Percentiles rank a stretch among this genome's conserved stretches.
Evolutionary conservation across 2,888 invertebrate species (phyloP).

Genomic region (Chrysopilus asiliformis): DNA sequence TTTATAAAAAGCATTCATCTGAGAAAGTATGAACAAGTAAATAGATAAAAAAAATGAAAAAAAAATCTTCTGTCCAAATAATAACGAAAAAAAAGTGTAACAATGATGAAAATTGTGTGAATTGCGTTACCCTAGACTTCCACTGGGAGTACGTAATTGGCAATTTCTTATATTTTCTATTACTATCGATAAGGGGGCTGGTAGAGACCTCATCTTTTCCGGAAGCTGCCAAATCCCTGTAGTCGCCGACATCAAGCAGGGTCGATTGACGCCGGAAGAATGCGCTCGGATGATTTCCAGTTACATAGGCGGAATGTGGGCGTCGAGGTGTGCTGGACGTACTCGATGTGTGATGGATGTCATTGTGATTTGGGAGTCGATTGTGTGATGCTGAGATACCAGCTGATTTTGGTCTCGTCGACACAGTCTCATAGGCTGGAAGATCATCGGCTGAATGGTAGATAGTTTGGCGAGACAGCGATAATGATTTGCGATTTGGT

Average conservation of each 20-base stretch:
- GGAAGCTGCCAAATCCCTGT: slow-evolving; percentile 8
- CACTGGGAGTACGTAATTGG: slow-evolving; percentile 46
- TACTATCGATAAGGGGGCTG: slow-evolving; percentile 33
- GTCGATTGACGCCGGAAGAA: slow-evolving; percentile 6
- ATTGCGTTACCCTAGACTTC: slow-evolving; percentile 48
- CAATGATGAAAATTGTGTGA: slow-evolving; percentile 1
- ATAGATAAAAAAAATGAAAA: too few species aligned
- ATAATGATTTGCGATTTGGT: slow-evolving; percentile 36
- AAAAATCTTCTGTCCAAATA: too few species aligned
- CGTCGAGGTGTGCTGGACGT: too few species aligned
- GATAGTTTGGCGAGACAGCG: slow-evolving; percentile 44
- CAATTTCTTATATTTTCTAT: slow-evolving; percentile 37
- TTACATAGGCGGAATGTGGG: too few species aligned
- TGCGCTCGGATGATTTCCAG: too few species aligned
- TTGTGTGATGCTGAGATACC: neutral
- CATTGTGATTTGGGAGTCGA: too few species aligned
- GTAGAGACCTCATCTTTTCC: slow-evolving; percentile 40
- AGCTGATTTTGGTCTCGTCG: slow-evolving; percentile 4
- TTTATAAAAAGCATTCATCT: too few species aligned
- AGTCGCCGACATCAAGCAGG: slow-evolving; percentile 15
- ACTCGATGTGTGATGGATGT: too few species aligned
- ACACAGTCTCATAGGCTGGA: slow-evolving; percentile 25
- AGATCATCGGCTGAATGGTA: slow-evolving; percentile 47
- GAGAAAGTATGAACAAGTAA: too few species aligned
- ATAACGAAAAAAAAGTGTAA: too few species aligned